These are phyloP conservation scores for Venustaconcha ellipsiformis DNA, from an alignment of 1,140 invertebrate species.

Conservation along the genomic window DNA sequence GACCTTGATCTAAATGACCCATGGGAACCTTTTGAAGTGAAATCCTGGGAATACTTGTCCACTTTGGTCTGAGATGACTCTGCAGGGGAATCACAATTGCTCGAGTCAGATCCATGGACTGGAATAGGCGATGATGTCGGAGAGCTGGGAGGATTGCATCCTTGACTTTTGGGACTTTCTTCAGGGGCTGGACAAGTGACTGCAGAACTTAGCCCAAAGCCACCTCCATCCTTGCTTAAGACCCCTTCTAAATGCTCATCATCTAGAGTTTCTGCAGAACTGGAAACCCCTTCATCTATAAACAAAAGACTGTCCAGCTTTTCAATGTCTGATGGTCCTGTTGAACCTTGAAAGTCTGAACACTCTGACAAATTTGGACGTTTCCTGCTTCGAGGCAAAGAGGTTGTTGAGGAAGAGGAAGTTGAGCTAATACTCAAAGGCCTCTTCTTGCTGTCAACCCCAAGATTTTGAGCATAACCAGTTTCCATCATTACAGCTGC, in stretches of 20 bases:
- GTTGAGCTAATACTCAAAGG: slow-evolving; percentile 87
- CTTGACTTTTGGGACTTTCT: no score
- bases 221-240: no score
- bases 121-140: no score
- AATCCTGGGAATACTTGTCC: slow-evolving; percentile 8
- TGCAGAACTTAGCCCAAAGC: no score
- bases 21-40: slow-evolving; percentile 1
- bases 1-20: slow-evolving; percentile 10
- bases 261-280: no score
- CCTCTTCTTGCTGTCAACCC: slow-evolving; percentile 65
- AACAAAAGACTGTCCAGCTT: slow-evolving; percentile 42
- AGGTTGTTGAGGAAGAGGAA: slow-evolving; percentile 82
- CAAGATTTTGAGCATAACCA: slow-evolving; percentile 21
- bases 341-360: slow-evolving; percentile 15
- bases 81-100: background rate
- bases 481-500: no score
- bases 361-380: slow-evolving; percentile 42
- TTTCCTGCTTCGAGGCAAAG: slow-evolving; percentile 58
- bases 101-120: background rate
- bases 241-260: no score
- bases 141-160: no score
- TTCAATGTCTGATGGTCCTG: slow-evolving; percentile 26
- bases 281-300: slow-evolving; percentile 34
- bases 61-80: background rate
- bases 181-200: no score